A percentile compares a stretch with the other conserved stretches of the same genome.
These are phyloP conservation scores for Edolisoma coerulescens DNA, from an alignment of 2,113 vertebrate species.

Conservation along the genomic window DNA sequence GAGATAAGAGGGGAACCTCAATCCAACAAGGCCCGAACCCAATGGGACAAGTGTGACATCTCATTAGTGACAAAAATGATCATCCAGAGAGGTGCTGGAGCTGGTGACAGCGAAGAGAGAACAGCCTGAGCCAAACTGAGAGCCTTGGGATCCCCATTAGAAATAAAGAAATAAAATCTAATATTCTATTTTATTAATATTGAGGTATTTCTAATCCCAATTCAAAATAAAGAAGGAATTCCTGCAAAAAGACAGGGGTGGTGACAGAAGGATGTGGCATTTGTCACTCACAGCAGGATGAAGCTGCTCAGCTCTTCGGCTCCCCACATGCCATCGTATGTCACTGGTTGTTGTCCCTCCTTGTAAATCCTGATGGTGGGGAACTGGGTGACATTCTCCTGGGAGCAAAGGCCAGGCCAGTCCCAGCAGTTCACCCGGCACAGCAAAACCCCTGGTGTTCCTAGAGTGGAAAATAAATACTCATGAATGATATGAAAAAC, in stretches of 20 bases:
- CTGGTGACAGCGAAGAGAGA: not conserved
- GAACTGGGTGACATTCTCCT: constrained; percentile 81
- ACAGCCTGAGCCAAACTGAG: not conserved
- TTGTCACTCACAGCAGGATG: constrained; percentile 84
- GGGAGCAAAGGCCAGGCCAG: constrained; percentile 82
- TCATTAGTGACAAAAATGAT: not conserved
- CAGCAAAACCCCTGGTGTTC: constrained; percentile 67
- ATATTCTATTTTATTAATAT: too few relatives aligned
- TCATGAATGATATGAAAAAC: not conserved
- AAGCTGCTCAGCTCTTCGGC: constrained; percentile 79
- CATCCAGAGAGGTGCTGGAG: not conserved
- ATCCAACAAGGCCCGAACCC: not conserved
- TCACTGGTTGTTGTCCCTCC: constrained; percentile 48
- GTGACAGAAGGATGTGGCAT: not conserved
- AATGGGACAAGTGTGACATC: accelerated
- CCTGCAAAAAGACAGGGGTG: not conserved
- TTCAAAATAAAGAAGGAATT: not conserved
- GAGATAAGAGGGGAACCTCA: not conserved
- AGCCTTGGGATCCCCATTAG: not conserved
- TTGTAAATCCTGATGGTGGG: constrained; percentile 79
- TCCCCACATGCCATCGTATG: constrained; percentile 86
- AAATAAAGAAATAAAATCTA: too few relatives aligned
- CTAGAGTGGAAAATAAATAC: not conserved
- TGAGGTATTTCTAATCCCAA: too few relatives aligned
- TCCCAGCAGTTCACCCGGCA: constrained; percentile 85